A percentile compares a stretch with the other conserved stretches of the same genome.
phyloP scores from a whole-genome alignment of 2,797 vertebrate species.

The Macrochelys suwanniensis region DNA sequence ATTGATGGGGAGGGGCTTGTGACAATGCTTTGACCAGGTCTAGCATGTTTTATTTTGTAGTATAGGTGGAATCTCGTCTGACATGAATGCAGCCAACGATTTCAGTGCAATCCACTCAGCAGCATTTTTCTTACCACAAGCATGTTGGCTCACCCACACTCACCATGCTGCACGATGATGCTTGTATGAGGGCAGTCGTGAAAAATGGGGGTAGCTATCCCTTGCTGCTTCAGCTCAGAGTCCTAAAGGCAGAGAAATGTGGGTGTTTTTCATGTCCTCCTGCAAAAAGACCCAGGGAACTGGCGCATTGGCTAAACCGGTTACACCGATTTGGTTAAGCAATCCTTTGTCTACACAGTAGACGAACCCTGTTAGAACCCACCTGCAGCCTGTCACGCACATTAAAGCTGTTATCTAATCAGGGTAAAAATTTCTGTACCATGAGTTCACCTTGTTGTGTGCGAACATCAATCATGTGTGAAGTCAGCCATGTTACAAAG shows the following conservation, averaged over 20 bases:
- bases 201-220: background rate
- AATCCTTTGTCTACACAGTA: background rate
- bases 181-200: background rate
- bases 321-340: background rate
- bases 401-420: background rate
- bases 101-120: background rate
- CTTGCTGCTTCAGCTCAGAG: background rate
- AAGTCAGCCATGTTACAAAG: background rate
- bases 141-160: background rate
- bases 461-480: background rate
- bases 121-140: background rate
- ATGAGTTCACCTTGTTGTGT: background rate
- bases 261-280: background rate
- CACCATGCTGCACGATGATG: background rate
- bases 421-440: background rate
- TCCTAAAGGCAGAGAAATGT: background rate
- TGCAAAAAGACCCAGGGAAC: background rate
- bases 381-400: background rate
- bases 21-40: rapidly evolving
- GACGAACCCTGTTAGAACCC: background rate
- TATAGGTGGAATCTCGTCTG: background rate
- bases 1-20: rapidly evolving
- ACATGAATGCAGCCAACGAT: background rate
- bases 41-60: background rate
- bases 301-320: background rate